These are phyloP conservation scores for Leptura quadrifasciata DNA, from an alignment of 2,888 invertebrate species.

Conservation along the genomic window DNA sequence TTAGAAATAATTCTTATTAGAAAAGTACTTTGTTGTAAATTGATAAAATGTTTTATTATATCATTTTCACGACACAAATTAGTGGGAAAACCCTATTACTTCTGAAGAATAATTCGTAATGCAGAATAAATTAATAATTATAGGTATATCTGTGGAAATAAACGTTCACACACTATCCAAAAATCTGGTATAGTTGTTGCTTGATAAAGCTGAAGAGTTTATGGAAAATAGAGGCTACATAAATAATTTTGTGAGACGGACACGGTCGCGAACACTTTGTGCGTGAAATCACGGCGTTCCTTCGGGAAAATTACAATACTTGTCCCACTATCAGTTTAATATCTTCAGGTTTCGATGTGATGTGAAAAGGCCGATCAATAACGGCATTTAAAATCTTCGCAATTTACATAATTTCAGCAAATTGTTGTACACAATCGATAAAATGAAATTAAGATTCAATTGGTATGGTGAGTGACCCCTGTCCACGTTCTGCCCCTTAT, in stretches of 20 bases:
- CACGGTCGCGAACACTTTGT: constrained; percentile 45
- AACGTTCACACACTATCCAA: too few species aligned
- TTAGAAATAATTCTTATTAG: too few species aligned
- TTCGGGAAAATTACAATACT: constrained; percentile 50
- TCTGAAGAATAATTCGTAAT: too few species aligned
- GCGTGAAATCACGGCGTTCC: constrained; percentile 44
- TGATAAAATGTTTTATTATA: too few species aligned
- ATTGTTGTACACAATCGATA: constrained; percentile 46
- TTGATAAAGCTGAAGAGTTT: too few species aligned
- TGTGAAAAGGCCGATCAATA: constrained; percentile 48
- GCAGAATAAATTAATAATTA: too few species aligned
- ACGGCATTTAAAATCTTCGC: constrained; percentile 49
- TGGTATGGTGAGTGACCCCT: constrained; percentile 54
- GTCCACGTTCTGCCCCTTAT: constrained; percentile 57
- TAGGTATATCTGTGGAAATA: too few species aligned
- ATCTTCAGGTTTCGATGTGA: constrained; percentile 48
- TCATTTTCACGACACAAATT: too few species aligned
- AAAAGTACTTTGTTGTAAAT: too few species aligned
- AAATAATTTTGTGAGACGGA: not conserved
- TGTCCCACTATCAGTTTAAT: constrained; percentile 53
- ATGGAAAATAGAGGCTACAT: not conserved
- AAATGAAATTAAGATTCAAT: constrained; percentile 54
- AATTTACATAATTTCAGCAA: constrained; percentile 54
- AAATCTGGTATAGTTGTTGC: too few species aligned
- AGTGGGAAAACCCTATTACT: too few species aligned